A percentile compares a stretch with the other conserved stretches of the same genome.
These are phyloP conservation scores for Gymnothorax reevesii DNA, from an alignment of 2,797 vertebrate species.

Conservation along the genomic window DNA sequence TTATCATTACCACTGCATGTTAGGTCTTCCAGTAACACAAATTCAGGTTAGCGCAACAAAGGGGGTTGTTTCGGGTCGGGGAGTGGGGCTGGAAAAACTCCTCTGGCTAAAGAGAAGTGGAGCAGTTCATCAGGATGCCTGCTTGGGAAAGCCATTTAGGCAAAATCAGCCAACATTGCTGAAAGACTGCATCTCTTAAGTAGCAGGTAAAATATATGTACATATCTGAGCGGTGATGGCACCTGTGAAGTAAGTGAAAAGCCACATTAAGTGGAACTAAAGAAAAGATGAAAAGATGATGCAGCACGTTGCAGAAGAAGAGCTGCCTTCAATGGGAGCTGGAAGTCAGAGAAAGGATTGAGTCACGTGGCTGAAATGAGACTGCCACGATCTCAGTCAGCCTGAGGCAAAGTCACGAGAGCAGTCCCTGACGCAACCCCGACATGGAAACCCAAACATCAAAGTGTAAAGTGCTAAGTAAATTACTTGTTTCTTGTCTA, in stretches of 20 bases:
- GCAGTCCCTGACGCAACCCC: background rate
- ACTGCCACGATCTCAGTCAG: background rate
- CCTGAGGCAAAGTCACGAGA: background rate
- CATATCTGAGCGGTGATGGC: background rate
- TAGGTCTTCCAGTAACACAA: background rate
- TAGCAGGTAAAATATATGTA: background rate
- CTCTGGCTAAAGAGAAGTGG: background rate
- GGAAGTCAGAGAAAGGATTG: too few species aligned
- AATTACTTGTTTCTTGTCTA: background rate
- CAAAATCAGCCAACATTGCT: background rate
- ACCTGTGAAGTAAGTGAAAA: background rate
- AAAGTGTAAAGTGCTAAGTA: background rate
- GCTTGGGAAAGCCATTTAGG: background rate
- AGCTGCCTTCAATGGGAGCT: too few species aligned
- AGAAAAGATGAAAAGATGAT: too few species aligned
- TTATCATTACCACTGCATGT: background rate
- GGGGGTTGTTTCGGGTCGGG: background rate
- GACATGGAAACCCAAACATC: background rate
- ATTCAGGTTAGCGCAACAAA: background rate
- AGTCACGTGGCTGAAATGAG: too few species aligned
- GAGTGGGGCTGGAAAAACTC: too few species aligned
- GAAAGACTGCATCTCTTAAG: background rate
- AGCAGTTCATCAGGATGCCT: background rate
- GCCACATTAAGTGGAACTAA: background rate
- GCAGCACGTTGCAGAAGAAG: too few species aligned